A percentile compares a stretch with the other conserved stretches of the same genome.
These are phyloP conservation scores for Pegea sp. DNA, from an alignment of 23 tunicate genomes.

Conservation along the genomic window DNA sequence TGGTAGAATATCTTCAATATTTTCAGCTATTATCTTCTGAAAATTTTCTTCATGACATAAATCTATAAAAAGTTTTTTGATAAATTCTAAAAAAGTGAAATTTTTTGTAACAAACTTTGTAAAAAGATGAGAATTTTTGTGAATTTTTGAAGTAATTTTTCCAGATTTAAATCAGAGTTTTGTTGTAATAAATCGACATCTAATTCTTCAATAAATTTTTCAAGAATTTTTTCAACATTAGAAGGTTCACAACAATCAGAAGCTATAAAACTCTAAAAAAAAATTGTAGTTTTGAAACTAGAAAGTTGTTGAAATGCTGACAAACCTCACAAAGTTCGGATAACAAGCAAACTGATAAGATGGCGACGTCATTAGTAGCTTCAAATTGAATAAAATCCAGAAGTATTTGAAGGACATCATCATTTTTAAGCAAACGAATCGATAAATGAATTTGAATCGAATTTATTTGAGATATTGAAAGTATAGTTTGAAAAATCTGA, in stretches of 20 bases:
- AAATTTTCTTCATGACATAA: slow-evolving; percentile 23
- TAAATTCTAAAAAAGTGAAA: no score
- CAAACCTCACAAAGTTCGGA: slow-evolving; percentile 48
- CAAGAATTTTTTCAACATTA: no score
- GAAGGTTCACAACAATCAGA: no score
- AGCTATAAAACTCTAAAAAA: no score
- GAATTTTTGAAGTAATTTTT: no score
- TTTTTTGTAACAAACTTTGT: no score
- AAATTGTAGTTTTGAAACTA: no score
- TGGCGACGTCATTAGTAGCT: slow-evolving; percentile 2
- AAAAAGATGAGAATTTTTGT: no score
- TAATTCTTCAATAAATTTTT: no score
- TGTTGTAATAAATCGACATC: no score
- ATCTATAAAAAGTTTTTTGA: no score
- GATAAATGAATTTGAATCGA: slow-evolving; percentile 15
- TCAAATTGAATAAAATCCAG: slow-evolving; percentile 7
- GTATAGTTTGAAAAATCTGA: slow-evolving; percentile 19
- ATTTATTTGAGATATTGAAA: slow-evolving; percentile 19
- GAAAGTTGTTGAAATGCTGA: neutral
- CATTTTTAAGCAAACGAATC: slow-evolving; percentile 5
- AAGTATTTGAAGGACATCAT: slow-evolving; percentile 7
- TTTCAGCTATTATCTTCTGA: neutral
- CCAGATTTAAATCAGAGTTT: no score
- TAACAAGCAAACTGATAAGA: slow-evolving; percentile 18
- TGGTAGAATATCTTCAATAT: slow-evolving; percentile 3